Evolutionary conservation across 2,888 invertebrate species (phyloP).

Genomic region (Cyclophora albipunctata): DNA sequence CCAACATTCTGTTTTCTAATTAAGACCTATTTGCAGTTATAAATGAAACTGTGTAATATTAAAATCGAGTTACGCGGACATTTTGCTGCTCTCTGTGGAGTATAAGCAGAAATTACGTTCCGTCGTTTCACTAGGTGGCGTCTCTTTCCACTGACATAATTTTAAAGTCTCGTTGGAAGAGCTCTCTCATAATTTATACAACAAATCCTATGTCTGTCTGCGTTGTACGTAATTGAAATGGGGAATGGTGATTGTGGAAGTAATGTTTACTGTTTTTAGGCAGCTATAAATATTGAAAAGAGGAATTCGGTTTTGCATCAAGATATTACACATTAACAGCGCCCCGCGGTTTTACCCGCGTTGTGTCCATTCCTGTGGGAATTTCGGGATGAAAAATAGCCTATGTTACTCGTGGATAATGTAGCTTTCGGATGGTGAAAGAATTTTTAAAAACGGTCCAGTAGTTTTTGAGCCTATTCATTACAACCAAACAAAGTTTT

Average conservation of each 20-base stretch:
- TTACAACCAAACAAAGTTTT: no score
- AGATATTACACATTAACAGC: no score
- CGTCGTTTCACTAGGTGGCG: conserved; percentile 3
- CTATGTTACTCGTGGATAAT: no score
- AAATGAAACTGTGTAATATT: conserved; percentile 31
- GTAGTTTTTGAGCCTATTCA: no score
- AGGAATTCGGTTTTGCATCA: no score
- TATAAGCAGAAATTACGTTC: conserved; percentile 27
- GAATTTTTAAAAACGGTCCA: no score
- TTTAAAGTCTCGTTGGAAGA: conserved; percentile 12
- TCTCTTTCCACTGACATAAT: conserved; percentile 11
- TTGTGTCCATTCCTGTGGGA: no score
- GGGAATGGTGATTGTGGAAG: background rate
- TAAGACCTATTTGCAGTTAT: conserved; percentile 14
- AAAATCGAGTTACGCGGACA: conserved; percentile 33
- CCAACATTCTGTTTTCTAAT: conserved; percentile 18
- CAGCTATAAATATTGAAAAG: background rate
- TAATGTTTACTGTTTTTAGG: background rate
- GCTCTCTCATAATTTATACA: conserved; percentile 19
- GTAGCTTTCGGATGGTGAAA: no score
- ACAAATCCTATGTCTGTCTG: conserved; percentile 9
- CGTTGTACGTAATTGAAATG: no score
- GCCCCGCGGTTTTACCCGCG: no score
- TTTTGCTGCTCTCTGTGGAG: conserved; percentile 20
- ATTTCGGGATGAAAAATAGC: no score